Evolutionary conservation across 2,113 vertebrate species (phyloP).

Genomic region (Acinonyx jubatus): DNA sequence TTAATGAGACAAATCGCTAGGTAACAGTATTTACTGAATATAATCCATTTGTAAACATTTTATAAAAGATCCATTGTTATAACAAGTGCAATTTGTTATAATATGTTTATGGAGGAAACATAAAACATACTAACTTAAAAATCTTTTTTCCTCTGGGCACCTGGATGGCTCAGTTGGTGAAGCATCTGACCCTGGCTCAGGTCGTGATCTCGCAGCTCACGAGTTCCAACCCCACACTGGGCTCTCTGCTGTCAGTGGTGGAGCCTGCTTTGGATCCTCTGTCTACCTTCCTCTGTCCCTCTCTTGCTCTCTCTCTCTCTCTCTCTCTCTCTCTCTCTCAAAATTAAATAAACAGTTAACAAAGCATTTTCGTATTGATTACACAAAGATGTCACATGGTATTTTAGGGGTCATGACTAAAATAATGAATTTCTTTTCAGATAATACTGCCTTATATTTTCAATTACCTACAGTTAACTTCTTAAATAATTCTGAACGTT

Average conservation of each 20-base stretch:
- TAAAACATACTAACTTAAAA: not conserved
- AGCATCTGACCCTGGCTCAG: too few relatives aligned
- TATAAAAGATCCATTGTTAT: not conserved
- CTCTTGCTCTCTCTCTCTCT: too few relatives aligned
- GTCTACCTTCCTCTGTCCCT: too few relatives aligned
- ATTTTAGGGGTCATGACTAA: not conserved
- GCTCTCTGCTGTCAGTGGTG: too few relatives aligned
- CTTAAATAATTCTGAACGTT: constrained; percentile 21
- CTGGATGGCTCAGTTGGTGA: too few relatives aligned
- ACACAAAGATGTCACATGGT: not conserved
- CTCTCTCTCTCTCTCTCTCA: too few relatives aligned
- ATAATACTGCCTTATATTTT: not conserved
- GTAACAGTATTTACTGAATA: not conserved
- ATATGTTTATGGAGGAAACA: not conserved
- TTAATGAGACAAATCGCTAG: not conserved
- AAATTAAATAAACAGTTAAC: too few relatives aligned
- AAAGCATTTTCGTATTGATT: not conserved
- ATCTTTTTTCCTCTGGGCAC: not conserved
- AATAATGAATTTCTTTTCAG: not conserved
- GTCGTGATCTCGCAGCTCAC: too few relatives aligned
- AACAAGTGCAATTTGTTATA: not conserved
- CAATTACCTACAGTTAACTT: not conserved
- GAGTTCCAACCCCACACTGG: too few relatives aligned
- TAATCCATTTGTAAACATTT: not conserved
- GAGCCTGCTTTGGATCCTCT: too few relatives aligned